Base-by-base conservation (phyloP, 2,888 invertebrate genomes). In the Steinernema hermaphroditum region DNA sequence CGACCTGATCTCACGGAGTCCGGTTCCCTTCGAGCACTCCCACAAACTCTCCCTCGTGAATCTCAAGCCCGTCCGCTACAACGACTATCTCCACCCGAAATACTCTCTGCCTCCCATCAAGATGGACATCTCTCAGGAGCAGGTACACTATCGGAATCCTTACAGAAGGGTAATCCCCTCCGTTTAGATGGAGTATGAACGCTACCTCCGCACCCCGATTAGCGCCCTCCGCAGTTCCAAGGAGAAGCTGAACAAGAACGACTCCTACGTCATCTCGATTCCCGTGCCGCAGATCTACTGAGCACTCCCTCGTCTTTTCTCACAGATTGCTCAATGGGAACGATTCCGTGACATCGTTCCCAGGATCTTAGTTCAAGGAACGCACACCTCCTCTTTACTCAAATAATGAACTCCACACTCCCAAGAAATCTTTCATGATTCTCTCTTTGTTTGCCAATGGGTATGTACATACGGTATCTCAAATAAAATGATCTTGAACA, bases 81-180 rank as follows among this genome's bases (percentile, higher is more conserved):
- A 69, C 69, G 81, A 81, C 72, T 81, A 81, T 62, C 76, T 81
- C 44, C 81, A 81, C 75, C 81, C 81, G 16, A 81, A 81, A 69
- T 81, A 81, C 70, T 81, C 81, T 14, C 75, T 81, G n/a, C 81
- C 81, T 1, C 81, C 81, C n/a, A 72, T 78, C 24, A 80, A 74
- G 24, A 76, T 77, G 49, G 78, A 76, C 69, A 50, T 79, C 43
- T 70, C 72, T 12, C 71, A 79, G n/a, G 46, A 75, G 69, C 69
- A 71, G 72, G 78, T 78, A 70, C 4, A 37, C n/a, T n/a, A n/a
- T n/a, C n/a, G n/a, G 37, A 37, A 8, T 37, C 12, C 37, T 12
- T 37, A 37, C 12, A 12, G 12, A 37, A 12, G 12, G 6, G 6
- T 37, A 37, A 4, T 37, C 12, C 37, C 22, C 2, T 6, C n/a